phyloP scores from a whole-genome alignment of 2,797 vertebrate genomes.

The Pelochelys cantorii region DNA sequence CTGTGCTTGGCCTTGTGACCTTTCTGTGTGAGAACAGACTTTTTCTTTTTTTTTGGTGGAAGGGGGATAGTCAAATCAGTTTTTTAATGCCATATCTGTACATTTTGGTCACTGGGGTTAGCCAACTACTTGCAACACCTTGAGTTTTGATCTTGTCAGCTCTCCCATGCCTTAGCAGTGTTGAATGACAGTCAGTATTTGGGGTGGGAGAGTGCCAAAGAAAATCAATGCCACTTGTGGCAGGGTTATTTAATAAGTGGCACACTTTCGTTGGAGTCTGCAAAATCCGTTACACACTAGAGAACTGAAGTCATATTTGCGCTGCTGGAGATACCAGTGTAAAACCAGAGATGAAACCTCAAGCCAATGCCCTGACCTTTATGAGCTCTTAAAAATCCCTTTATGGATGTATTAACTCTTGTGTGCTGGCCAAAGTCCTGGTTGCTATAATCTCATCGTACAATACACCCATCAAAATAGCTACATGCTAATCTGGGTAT shows the following conservation, averaged over 20 bases:
- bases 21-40: not conserved
- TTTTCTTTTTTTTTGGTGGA: not conserved
- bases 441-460: not conserved
- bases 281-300: not conserved
- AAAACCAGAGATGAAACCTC: not conserved
- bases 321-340: not conserved
- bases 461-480: not conserved
- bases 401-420: not conserved
- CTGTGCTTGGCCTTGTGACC: not conserved
- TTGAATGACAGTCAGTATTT: not conserved
- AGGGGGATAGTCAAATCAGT: conserved; percentile 40
- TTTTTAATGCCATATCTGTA: conserved; percentile 30
- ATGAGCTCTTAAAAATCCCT: not conserved
- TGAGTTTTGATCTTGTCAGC: not conserved
- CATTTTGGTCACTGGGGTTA: not conserved
- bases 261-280: not conserved
- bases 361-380: not conserved
- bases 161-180: not conserved
- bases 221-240: not conserved
- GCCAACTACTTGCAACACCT: not conserved
- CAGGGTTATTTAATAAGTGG: not conserved
- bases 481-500: not conserved
- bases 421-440: conserved; percentile 25
- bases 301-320: not conserved
- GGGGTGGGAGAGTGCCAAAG: conserved; percentile 1